Percentiles rank a stretch among this genome's conserved stretches.
Conservation (phyloP, 2,888 invertebrate genomes). For the Acheta domesticus region DNA sequence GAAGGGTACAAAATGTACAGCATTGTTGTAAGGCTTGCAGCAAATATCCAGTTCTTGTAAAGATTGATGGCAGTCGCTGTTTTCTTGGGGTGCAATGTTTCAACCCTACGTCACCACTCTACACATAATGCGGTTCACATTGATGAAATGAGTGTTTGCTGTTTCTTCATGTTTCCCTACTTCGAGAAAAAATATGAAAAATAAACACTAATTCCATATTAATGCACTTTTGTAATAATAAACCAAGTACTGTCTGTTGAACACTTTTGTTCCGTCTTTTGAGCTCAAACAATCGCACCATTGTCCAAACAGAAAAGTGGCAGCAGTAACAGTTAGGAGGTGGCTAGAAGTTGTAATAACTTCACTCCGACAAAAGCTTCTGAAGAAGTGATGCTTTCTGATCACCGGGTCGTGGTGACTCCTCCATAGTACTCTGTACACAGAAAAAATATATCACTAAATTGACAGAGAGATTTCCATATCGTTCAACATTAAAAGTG, state of each 20-base stretch:
- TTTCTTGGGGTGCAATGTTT: constrained; percentile 18
- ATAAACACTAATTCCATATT: constrained; percentile 33
- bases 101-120: not conserved
- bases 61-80: constrained; percentile 1
- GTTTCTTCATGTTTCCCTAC: constrained; percentile 26
- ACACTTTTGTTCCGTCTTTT: constrained; percentile 33
- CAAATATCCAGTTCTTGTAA: not conserved
- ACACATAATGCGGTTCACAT: not conserved
- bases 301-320: constrained; percentile 20
- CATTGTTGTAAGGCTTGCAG: not conserved
- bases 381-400: constrained; percentile 77
- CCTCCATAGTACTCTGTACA: constrained; percentile 70
- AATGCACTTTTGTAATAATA: constrained; percentile 36
- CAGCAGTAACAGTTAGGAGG: not conserved
- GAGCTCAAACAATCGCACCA: constrained; percentile 30
- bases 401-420: constrained; percentile 67
- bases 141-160: not conserved
- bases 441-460: not conserved
- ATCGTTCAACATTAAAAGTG: no score
- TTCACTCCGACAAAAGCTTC: constrained; percentile 79
- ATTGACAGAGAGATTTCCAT: no score
- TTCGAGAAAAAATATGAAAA: constrained; percentile 33
- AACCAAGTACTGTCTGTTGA: constrained; percentile 31
- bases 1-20: constrained; percentile 10
- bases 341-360: not conserved